Conservation (phyloP, 2,797 vertebrate species). For the Todus mexicanus region DNA sequence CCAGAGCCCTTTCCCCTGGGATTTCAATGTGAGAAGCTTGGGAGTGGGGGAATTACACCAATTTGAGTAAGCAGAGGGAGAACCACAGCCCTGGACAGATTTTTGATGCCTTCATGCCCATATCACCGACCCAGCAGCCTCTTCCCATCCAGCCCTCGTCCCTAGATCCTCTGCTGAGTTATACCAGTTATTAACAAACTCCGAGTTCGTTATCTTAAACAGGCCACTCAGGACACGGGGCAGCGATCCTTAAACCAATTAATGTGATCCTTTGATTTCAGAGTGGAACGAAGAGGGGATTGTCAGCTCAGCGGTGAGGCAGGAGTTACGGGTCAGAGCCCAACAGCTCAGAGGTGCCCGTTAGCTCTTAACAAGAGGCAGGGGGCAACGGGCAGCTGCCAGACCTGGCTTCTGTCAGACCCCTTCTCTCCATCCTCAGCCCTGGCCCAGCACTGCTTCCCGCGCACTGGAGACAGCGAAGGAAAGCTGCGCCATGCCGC, state of each 20-base stretch:
- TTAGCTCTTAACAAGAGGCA: background rate
- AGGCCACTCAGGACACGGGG: constrained; percentile 48
- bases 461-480: accelerated
- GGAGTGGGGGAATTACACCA: background rate
- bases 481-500: background rate
- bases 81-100: background rate
- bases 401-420: background rate
- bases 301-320: background rate
- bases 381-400: background rate
- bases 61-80: background rate
- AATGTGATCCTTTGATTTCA: constrained; percentile 53
- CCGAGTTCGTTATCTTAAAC: constrained; percentile 58
- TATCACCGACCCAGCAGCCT: background rate
- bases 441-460: background rate
- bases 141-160: background rate
- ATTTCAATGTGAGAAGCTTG: background rate
- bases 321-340: constrained; percentile 57
- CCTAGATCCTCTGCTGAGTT: background rate
- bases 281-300: constrained; percentile 29
- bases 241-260: constrained; percentile 67
- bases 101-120: background rate
- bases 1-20: background rate
- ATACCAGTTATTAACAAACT: constrained; percentile 13
- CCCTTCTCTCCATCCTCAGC: background rate
- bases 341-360: background rate